phyloP scores from a whole-genome alignment of 2,888 invertebrate species.

The Troides helena region DNA sequence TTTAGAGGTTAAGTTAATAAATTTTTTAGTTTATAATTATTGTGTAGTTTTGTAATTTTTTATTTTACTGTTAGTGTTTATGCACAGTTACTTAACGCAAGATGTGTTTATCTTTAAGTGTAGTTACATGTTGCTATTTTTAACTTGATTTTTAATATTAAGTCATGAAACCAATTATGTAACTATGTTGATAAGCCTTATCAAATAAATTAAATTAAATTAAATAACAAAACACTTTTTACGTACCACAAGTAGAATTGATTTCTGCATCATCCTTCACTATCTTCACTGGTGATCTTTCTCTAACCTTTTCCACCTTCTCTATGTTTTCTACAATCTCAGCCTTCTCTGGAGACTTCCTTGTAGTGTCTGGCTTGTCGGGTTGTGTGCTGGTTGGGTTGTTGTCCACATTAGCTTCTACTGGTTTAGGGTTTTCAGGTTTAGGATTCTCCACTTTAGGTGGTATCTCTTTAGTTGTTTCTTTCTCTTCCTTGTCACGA shows the following conservation, averaged over 20 bases:
- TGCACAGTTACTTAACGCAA: too few relatives aligned
- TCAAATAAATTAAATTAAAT: too few relatives aligned
- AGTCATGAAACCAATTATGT: too few relatives aligned
- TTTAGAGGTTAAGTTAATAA: too few relatives aligned
- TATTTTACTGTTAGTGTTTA: too few relatives aligned
- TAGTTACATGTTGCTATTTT: too few relatives aligned
- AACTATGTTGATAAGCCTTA: too few relatives aligned
- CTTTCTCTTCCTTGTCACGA: slow-evolving; percentile 45
- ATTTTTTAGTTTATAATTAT: too few relatives aligned
- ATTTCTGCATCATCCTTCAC: slow-evolving; percentile 53
- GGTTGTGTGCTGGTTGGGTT: slow-evolving; percentile 32
- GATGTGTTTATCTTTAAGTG: too few relatives aligned
- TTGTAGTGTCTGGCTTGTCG: slow-evolving; percentile 51
- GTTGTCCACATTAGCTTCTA: slow-evolving; percentile 29
- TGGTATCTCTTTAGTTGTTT: slow-evolving; percentile 30
- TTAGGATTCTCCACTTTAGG: slow-evolving; percentile 30
- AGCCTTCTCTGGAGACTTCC: slow-evolving; percentile 48
- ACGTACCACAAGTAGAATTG: slow-evolving; percentile 70
- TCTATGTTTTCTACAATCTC: slow-evolving; percentile 34
- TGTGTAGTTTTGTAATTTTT: too few relatives aligned
- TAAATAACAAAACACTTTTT: not conserved
- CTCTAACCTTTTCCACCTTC: slow-evolving; percentile 37
- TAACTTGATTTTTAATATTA: too few relatives aligned
- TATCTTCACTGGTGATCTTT: slow-evolving; percentile 45
- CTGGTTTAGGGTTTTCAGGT: slow-evolving; percentile 21